These are phyloP conservation scores for Platichthys flesus DNA, from an alignment of 2,113 vertebrate genomes.

Conservation along the genomic window DNA sequence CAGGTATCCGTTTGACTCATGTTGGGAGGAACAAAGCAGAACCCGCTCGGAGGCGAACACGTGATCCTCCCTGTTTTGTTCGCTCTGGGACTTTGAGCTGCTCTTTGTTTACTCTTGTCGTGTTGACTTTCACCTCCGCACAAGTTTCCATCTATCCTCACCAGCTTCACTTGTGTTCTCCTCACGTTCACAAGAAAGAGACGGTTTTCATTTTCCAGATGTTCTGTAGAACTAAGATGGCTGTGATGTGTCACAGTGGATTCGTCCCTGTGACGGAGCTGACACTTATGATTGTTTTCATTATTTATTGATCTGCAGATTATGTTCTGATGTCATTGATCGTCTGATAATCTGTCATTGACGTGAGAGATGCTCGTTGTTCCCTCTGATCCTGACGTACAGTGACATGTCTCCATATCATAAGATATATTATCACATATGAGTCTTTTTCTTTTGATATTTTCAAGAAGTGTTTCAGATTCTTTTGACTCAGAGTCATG, in stretches of 20 bases:
- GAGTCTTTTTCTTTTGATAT: too few relatives aligned
- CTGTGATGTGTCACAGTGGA: too few relatives aligned
- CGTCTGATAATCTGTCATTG: too few relatives aligned
- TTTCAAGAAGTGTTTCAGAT: neutral
- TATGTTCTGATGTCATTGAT: neutral
- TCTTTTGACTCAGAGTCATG: neutral
- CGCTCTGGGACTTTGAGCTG: slow-evolving; percentile 32
- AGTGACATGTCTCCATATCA: too few relatives aligned
- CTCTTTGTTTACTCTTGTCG: slow-evolving; percentile 50
- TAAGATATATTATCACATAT: too few relatives aligned
- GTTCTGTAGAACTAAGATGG: too few relatives aligned
- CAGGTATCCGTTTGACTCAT: slow-evolving; percentile 53
- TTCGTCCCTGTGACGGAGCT: neutral
- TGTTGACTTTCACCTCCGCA: slow-evolving; percentile 29
- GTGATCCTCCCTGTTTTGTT: slow-evolving; percentile 51
- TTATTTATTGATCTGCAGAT: neutral
- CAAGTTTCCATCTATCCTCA: too few relatives aligned
- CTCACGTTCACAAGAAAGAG: neutral
- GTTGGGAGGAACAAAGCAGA: slow-evolving; percentile 41
- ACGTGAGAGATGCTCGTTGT: too few relatives aligned
- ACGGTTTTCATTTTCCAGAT: too few relatives aligned
- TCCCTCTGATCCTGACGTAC: neutral
- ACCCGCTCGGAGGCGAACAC: slow-evolving; percentile 38
- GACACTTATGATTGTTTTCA: neutral
- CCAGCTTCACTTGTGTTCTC: too few relatives aligned